Base-by-base conservation (phyloP, 1,140 invertebrate species). In the Homarus americanus region DNA sequence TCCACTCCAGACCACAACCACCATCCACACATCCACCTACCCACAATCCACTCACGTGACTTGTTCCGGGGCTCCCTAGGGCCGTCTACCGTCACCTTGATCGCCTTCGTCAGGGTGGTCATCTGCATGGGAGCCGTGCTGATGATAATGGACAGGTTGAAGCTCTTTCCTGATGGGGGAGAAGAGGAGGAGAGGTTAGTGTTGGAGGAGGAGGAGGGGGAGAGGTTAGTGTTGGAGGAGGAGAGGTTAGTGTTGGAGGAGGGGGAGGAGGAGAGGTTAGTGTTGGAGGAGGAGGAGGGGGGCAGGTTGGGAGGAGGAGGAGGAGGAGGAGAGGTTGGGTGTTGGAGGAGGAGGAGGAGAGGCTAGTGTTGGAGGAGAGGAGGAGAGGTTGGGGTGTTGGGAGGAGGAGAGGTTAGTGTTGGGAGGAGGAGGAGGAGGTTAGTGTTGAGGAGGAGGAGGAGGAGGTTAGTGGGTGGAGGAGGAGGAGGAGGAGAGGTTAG, bases 71-170 rank as follows among this genome's bases (percentile, higher is more conserved):
- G 98, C 94, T 99, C 99, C 93, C 99, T 94, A 1, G 99, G 99
- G 93, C 99, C 99, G 94, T 99, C 99, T 44, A 99, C 99, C 49
- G 99, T 99, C 63, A 99, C 98, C 96, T 99, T 99, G 94, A 99
- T 99, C 75, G 98, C 98, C 95, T 99, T 99, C 93, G 96, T 97
- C 95, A 99, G 99, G 32, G 98, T 98, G 36, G 98, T 96, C 86
- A 99, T 97, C 95, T 99, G 98, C 66, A 98, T 97, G 87, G 98
- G 98, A 93, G 96, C 96, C 41, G 97, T 98, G 91, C 96, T 97
- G 87, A 99, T 96, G 9, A 98, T 98, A 93, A 99, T 99, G 75
- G 98, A 99, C 92, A 99, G 95, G 75, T 97, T 98, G 95, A 99
- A 99, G 94, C 98, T 99, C 95, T 99, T 99, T 40, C 98, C 98